phyloP scores from a whole-genome alignment of 1,140 invertebrate genomes.

The Procambarus virginalis region DNA sequence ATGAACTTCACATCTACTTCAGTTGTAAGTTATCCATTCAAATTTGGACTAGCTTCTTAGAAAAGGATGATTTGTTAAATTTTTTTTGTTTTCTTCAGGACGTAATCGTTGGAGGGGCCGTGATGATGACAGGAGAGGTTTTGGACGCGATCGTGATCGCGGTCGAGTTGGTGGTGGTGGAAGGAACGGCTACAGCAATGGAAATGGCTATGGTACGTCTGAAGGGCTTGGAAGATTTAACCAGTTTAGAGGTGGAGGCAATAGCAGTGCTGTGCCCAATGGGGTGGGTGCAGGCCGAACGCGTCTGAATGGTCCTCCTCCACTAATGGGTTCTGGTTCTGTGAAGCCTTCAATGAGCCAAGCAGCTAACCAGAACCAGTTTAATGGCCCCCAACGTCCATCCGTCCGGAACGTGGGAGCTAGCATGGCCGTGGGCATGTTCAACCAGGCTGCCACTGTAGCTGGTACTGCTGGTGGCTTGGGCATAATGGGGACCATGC shows the following conservation, averaged over 20 bases:
- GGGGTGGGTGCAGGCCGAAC: conserved; percentile 55
- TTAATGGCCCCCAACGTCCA: conserved; percentile 63
- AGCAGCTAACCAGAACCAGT: conserved; percentile 41
- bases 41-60: too few species aligned
- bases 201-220: conserved; percentile 69
- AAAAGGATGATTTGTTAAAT: neutral
- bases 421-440: conserved; percentile 59
- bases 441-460: conserved; percentile 50
- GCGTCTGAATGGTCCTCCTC: conserved; percentile 52
- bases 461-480: conserved; percentile 37
- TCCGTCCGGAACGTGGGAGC: conserved; percentile 56
- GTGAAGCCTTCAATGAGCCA: conserved; percentile 54
- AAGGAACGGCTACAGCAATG: conserved; percentile 69
- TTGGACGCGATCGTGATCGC: conserved; percentile 55
- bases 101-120: conserved; percentile 70
- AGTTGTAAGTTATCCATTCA: too few species aligned
- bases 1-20: too few species aligned
- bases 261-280: conserved; percentile 55
- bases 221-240: conserved; percentile 61
- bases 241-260: conserved; percentile 65
- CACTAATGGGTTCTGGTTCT: conserved; percentile 60
- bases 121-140: conserved; percentile 65
- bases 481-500: conserved; percentile 65
- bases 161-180: conserved; percentile 48
- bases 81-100: conserved; percentile 22